Conservation (phyloP, 2,888 invertebrate species). For the Rhingia campestris region DNA sequence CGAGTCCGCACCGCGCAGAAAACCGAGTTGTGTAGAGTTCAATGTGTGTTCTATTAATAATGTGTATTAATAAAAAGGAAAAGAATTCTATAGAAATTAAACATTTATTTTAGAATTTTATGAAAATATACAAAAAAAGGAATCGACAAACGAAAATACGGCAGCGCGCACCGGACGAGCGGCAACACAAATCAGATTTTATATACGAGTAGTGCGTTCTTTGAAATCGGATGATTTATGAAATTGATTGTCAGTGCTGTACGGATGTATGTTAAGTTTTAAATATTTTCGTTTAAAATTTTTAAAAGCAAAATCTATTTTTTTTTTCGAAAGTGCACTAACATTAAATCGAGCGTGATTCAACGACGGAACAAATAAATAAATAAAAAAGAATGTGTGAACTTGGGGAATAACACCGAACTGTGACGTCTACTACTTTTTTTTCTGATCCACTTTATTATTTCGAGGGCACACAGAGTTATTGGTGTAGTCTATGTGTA, state of each 20-base stretch:
- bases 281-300: too few relatives aligned
- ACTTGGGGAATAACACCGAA: slow-evolving; percentile 42
- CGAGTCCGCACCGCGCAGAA: slow-evolving; percentile 30
- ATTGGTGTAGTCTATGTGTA: not conserved
- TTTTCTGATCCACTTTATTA: not conserved
- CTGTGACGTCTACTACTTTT: slow-evolving; percentile 29
- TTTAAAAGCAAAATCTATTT: not conserved
- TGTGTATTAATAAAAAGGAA: slow-evolving; percentile 58
- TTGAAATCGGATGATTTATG: slow-evolving; percentile 75
- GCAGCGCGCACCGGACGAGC: slow-evolving; percentile 23
- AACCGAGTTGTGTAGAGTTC: slow-evolving; percentile 56
- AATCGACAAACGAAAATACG: slow-evolving; percentile 41
- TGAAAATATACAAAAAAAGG: slow-evolving; percentile 69
- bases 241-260: slow-evolving; percentile 60
- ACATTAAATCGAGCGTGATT: slow-evolving; percentile 26
- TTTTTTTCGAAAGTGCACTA: not conserved
- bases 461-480: not conserved
- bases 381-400: slow-evolving; percentile 35
- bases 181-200: slow-evolving; percentile 26
- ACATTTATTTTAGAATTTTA: slow-evolving; percentile 61
- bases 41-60: slow-evolving; percentile 70
- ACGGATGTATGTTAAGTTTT: slow-evolving; percentile 12
- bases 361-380: slow-evolving; percentile 20
- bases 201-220: slow-evolving; percentile 62
- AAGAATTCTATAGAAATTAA: slow-evolving; percentile 64